These are phyloP conservation scores for Chionoecetes opilio DNA, from an alignment of 1,140 invertebrate genomes.

Conservation along the genomic window DNA sequence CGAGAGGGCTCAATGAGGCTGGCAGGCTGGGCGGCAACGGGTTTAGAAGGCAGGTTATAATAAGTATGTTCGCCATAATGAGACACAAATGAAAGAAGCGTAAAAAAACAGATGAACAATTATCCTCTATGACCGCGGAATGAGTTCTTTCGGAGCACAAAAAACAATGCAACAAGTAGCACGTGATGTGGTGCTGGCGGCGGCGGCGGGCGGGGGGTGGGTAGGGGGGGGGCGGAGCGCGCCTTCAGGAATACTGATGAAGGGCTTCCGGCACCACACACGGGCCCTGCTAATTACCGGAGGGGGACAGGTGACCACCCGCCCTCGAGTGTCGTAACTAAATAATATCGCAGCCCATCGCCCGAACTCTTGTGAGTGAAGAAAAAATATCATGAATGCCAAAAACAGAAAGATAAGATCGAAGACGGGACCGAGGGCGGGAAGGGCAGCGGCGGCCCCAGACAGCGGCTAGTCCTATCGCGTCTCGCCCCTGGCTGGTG, in stretches of 20 bases:
- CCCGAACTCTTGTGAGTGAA: background rate
- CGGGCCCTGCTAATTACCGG: background rate
- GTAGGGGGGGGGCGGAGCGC: too few species aligned
- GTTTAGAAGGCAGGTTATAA: too few species aligned
- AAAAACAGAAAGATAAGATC: slow-evolving; percentile 28
- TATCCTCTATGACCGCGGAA: too few species aligned
- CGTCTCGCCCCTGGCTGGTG: background rate
- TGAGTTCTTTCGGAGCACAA: too few species aligned
- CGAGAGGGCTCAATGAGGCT: too few species aligned
- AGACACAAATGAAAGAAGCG: background rate
- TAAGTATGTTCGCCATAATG: too few species aligned
- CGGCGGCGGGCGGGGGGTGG: too few species aligned
- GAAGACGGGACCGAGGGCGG: background rate
- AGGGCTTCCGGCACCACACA: background rate
- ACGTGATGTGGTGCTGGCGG: too few species aligned
- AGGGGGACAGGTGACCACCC: background rate
- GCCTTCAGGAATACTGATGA: slow-evolving; percentile 5
- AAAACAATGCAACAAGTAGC: too few species aligned
- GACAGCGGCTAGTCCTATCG: background rate
- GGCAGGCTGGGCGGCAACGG: too few species aligned
- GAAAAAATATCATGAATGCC: background rate
- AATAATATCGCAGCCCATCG: background rate
- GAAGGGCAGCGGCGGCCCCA: background rate
- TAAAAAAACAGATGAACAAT: background rate
- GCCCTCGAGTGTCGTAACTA: background rate